Conservation (phyloP, 2,113 vertebrate species). For the Miniopterus natalensis region DNA sequence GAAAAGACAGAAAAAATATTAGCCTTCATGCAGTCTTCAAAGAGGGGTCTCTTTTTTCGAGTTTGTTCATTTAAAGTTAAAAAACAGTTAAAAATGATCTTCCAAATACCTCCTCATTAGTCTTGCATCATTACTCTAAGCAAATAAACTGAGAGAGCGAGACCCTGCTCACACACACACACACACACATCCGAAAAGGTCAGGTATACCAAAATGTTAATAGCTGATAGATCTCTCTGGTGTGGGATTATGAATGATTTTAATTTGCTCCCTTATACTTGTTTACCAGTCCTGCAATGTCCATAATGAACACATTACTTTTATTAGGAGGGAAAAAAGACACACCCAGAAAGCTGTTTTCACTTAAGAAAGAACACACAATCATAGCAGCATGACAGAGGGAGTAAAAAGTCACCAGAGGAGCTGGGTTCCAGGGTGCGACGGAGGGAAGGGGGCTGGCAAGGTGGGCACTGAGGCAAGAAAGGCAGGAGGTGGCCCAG, state of each 20-base stretch:
- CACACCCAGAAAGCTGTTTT: background rate
- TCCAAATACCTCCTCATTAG: background rate
- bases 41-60: background rate
- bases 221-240: background rate
- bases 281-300: background rate
- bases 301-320: background rate
- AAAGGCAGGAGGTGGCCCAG: accelerated
- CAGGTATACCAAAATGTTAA: no score
- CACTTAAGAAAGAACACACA: constrained; percentile 5
- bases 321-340: background rate
- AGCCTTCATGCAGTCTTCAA: background rate
- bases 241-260: background rate
- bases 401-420: no score
- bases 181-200: background rate
- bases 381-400: background rate
- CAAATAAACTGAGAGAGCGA: background rate
- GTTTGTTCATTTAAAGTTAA: constrained; percentile 1
- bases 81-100: background rate
- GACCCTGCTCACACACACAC: background rate
- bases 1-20: background rate
- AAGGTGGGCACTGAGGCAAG: background rate
- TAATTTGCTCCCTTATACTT: background rate
- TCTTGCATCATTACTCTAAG: background rate
- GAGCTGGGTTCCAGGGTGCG: accelerated
- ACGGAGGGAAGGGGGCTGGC: background rate